phyloP scores from a whole-genome alignment of 2,113 vertebrate species.

The Apus apus region DNA sequence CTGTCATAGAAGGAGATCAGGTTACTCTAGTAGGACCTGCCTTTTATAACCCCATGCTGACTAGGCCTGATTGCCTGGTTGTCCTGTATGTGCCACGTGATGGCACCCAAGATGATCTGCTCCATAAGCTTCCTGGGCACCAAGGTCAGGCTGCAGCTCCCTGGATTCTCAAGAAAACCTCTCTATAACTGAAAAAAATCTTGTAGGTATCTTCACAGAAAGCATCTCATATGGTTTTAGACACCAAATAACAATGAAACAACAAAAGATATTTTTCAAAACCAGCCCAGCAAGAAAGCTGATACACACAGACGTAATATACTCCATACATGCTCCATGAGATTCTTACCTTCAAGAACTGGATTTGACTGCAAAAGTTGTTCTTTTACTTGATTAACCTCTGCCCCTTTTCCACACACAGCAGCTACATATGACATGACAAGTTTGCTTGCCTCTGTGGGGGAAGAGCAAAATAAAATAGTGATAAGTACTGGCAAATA shows the following conservation, averaged over 20 bases:
- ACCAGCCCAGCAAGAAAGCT: neutral
- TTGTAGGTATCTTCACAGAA: neutral
- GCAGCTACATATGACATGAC: slow-evolving; percentile 99
- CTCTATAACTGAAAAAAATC: neutral
- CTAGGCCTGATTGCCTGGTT: too few species aligned
- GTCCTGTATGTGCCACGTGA: too few species aligned
- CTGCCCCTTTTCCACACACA: slow-evolving; percentile 96
- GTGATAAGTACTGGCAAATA: neutral
- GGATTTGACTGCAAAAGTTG: slow-evolving; percentile 98
- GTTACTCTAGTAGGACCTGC: too few species aligned
- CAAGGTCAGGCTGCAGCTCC: neutral
- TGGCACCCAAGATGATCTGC: neutral
- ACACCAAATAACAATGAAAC: neutral
- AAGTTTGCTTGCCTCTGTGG: slow-evolving; percentile 95
- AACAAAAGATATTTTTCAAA: neutral
- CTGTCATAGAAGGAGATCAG: too few species aligned
- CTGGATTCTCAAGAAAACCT: neutral
- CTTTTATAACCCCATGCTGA: too few species aligned
- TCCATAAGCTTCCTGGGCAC: neutral
- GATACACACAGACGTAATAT: neutral
- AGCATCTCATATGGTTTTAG: neutral
- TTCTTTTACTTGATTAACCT: slow-evolving; percentile 99
- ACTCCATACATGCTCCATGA: accelerated
- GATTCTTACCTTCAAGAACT: slow-evolving; percentile 93
- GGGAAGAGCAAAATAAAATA: slow-evolving; percentile 53